Evolutionary conservation across 1,140 invertebrate genomes (phyloP), one percentile per base, ranked within the genome.

Genomic region (Rhynchophorus ferrugineus): DNA sequence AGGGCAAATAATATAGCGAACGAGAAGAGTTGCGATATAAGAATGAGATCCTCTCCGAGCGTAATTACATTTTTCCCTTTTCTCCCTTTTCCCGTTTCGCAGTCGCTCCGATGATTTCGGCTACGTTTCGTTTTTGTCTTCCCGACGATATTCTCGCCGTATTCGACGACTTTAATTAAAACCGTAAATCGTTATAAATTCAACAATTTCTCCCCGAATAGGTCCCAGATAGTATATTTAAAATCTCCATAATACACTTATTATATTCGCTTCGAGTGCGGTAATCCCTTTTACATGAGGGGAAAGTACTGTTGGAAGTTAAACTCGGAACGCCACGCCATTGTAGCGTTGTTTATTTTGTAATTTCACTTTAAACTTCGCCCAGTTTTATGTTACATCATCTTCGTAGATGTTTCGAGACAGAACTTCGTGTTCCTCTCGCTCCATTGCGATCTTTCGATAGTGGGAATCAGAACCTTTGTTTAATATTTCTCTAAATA

Each of bases 61-160:
- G n/a, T n/a, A n/a, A n/a, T n/a, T n/a, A n/a, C n/a, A n/a, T n/a
- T n/a, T n/a, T n/a, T n/a, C n/a, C n/a, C n/a, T n/a, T n/a, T n/a
- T n/a, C n/a, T n/a, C n/a, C n/a, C n/a, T n/a, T n/a, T n/a, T n/a
- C n/a, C n/a, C n/a, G n/a, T n/a, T n/a, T n/a, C n/a, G 19, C 35
- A 46, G 44, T 17, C 44, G 33, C 38, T 33, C 45, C 18, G 45
- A 17, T 44, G 29, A 33, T 22, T 7, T 18, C 37, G 37, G 7
- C 16, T 39, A n/a, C 16, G 37, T 14, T 8, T 8, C 9, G 9
- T 8, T 14, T 39, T 9, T 34, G 33, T 9, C 13, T 11, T 34
- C 13, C 13, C 9, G 33, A 34, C 13, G 9, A 13, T 34, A 34
- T 9, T 34, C 2, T 34, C n/a, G n/a, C n/a, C n/a, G n/a, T n/a